phyloP scores from a whole-genome alignment of 1,140 invertebrate species.

The Protaetia brevitarsis region DNA sequence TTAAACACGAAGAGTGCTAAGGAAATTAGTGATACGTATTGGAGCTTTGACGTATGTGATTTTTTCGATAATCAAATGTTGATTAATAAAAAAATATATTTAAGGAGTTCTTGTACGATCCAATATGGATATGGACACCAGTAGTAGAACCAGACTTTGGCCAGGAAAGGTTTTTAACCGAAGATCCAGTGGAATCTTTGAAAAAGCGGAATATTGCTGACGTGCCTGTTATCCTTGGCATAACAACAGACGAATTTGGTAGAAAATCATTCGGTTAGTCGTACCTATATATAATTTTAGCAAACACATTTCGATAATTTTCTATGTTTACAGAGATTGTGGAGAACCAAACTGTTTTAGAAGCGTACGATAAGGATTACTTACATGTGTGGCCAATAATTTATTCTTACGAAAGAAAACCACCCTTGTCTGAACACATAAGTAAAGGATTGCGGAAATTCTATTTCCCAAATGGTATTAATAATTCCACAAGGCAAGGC shows the following conservation, averaged over 20 bases:
- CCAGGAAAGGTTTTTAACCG: constrained; percentile 60
- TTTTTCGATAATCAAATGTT: background rate
- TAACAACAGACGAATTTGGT: constrained; percentile 62
- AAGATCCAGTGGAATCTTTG: constrained; percentile 56
- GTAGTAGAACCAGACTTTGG: constrained; percentile 64
- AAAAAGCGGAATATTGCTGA: constrained; percentile 55
- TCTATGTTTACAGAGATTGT: background rate
- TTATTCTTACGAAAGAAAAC: constrained; percentile 55
- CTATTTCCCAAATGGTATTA: constrained; percentile 49
- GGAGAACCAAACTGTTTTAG: background rate
- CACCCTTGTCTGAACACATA: constrained; percentile 49
- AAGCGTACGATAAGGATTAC: constrained; percentile 49
- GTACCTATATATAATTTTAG: background rate
- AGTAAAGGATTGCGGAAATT: constrained; percentile 50
- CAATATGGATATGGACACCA: constrained; percentile 58
- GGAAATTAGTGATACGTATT: constrained; percentile 53
- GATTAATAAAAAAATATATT: background rate
- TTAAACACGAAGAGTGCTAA: constrained; percentile 55
- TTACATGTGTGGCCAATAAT: constrained; percentile 54
- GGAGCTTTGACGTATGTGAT: constrained; percentile 52
- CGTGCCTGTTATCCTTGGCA: constrained; percentile 62
- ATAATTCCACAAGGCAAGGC: constrained; percentile 33
- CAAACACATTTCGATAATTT: background rate
- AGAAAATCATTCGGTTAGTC: constrained; percentile 51
- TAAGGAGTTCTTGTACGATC: constrained; percentile 55